Conservation (phyloP, 2,113 vertebrate species). For the Leuciscus idus region DNA sequence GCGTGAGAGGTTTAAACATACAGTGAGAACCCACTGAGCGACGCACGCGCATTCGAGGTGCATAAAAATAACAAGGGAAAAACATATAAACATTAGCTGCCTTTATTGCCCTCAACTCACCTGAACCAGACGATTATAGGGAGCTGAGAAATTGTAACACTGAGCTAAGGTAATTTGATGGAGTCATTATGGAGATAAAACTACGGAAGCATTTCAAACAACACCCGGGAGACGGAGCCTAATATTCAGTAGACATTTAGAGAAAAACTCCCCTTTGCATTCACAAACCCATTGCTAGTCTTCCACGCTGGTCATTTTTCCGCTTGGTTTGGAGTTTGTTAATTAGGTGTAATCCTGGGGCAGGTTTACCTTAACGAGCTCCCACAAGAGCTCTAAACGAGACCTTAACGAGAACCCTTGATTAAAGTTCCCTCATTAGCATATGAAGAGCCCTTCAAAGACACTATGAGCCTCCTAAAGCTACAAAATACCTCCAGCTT, state of each 20-base stretch:
- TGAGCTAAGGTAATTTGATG: conserved; percentile 26
- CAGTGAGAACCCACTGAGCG: not conserved
- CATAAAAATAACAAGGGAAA: not conserved
- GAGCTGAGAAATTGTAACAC: conserved; percentile 26
- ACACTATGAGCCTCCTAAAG: conserved; percentile 27
- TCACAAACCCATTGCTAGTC: conserved; percentile 5
- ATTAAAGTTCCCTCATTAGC: conserved; percentile 52
- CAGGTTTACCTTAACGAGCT: conserved; percentile 51
- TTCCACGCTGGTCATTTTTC: conserved; percentile 44
- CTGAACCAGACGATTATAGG: conserved; percentile 15
- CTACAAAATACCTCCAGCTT: conserved; percentile 48
- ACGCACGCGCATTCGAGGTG: not conserved
- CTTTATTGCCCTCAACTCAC: conserved; percentile 38
- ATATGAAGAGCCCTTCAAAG: conserved; percentile 52
- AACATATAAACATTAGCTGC: conserved; percentile 37
- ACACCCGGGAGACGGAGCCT: conserved; percentile 28
- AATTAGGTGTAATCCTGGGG: conserved; percentile 53
- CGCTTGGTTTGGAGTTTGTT: conserved; percentile 49
- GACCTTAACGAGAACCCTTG: conserved; percentile 52
- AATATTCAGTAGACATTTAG: conserved; percentile 29
- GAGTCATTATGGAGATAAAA: conserved; percentile 32
- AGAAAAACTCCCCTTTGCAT: conserved; percentile 10
- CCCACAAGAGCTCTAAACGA: conserved; percentile 46
- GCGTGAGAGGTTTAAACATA: not conserved
- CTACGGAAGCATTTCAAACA: conserved; percentile 26